Percentiles rank a stretch among this genome's conserved stretches.
These are phyloP conservation scores for Drosophila trapezifrons DNA, from an alignment of 1,140 invertebrate genomes.

Conservation along the genomic window DNA sequence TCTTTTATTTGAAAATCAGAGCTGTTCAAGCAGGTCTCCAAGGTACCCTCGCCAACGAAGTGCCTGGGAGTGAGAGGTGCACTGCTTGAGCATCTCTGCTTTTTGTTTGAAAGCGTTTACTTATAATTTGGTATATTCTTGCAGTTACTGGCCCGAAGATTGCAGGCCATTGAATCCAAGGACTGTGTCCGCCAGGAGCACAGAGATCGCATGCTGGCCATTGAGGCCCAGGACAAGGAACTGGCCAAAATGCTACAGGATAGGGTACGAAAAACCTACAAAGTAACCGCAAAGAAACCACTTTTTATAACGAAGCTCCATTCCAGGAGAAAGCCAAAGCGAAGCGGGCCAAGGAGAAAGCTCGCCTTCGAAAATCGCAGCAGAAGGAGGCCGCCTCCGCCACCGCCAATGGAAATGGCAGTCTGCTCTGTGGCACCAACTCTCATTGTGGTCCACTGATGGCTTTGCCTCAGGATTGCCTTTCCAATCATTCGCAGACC, in stretches of 20 bases:
- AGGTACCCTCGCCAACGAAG: too few species aligned
- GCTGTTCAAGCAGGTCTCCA: too few species aligned
- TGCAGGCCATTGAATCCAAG: slow-evolving; percentile 87
- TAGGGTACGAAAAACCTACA: slow-evolving; percentile 85
- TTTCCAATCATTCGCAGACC: slow-evolving; percentile 40
- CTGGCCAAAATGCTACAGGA: slow-evolving; percentile 95
- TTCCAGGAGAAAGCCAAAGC: slow-evolving; percentile 88
- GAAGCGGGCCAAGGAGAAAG: slow-evolving; percentile 88
- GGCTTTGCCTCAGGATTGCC: slow-evolving; percentile 72
- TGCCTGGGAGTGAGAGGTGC: too few species aligned
- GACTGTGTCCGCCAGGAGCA: slow-evolving; percentile 84
- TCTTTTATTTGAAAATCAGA: too few species aligned
- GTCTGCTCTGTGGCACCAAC: slow-evolving; percentile 67
- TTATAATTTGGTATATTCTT: background rate
- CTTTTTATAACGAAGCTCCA: too few species aligned
- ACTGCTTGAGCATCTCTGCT: too few species aligned
- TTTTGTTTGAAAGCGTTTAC: background rate
- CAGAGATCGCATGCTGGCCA: slow-evolving; percentile 89
- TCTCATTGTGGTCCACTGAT: slow-evolving; percentile 69
- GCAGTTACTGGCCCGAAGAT: slow-evolving; percentile 85
- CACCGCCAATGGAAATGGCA: slow-evolving; percentile 78
- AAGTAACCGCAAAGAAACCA: background rate
- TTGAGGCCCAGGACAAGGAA: slow-evolving; percentile 96
- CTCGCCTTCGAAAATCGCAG: slow-evolving; percentile 86
- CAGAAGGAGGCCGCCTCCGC: slow-evolving; percentile 81